phyloP scores from a whole-genome alignment of 2,113 vertebrate genomes.

The Oryctolagus cuniculus region mOryCun1.1 NC_091440.1:136349001-136349500 shows the following conservation, averaged over 20 bases:
- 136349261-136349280: not conserved
- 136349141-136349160: not conserved
- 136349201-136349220: too few species aligned
- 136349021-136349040: not conserved
- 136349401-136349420: conserved; percentile 35
- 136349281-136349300: conserved; percentile 20
- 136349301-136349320: not conserved
- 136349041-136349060: not conserved
- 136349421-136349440: not conserved
- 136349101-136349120: conserved; percentile 8
- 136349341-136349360: not conserved
- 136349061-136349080: not conserved
- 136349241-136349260: not conserved
- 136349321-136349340: conserved; percentile 46
- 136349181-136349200: too few species aligned
- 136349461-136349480: too few species aligned
- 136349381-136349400: not conserved
- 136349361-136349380: not conserved
- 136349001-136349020: not conserved
- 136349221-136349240: not conserved
- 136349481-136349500: too few species aligned
- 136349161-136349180: not conserved
- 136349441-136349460: too few species aligned
- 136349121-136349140: conserved; percentile 17
- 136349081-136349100: not conserved